Conservation (phyloP, 2,113 vertebrate species). For the Scomber colias region DNA sequence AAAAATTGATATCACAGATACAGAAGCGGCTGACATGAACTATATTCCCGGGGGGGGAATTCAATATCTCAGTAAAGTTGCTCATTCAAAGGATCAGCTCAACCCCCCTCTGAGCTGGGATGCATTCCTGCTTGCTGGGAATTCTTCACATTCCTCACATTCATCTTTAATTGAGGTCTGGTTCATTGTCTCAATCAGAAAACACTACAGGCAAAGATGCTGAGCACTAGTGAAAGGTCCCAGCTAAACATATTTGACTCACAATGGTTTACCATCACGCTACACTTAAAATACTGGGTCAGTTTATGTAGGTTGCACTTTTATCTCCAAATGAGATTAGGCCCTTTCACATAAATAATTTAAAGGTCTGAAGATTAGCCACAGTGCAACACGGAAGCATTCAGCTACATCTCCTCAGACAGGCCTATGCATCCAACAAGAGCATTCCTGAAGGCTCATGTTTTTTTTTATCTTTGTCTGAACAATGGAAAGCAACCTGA, state of each 20-base stretch:
- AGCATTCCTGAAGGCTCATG: background rate
- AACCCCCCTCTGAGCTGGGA: constrained; percentile 28
- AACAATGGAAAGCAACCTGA: background rate
- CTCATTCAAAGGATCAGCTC: constrained; percentile 25
- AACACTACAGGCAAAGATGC: constrained; percentile 28
- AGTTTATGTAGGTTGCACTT: constrained; percentile 17
- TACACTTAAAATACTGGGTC: constrained; percentile 19
- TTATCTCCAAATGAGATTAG: constrained; percentile 50
- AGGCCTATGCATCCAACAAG: background rate
- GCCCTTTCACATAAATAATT: constrained; percentile 19
- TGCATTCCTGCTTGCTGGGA: constrained; percentile 46
- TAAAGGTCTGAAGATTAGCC: constrained; percentile 15
- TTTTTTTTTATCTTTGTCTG: background rate
- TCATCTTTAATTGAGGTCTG: constrained; percentile 67
- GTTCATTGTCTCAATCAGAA: constrained; percentile 46
- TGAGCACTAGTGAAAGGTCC: constrained; percentile 6
- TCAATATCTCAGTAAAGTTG: constrained; percentile 5
- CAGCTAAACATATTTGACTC: constrained; percentile 22
- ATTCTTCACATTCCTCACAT: constrained; percentile 77
- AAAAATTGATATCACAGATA: background rate
- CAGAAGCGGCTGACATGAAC: background rate
- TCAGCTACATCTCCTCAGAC: constrained; percentile 13
- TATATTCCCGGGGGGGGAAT: background rate
- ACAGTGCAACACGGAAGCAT: background rate
- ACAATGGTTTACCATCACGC: constrained; percentile 3